Base-by-base conservation (phyloP, 2,113 vertebrate genomes). In the Nettapus auritus region DNA sequence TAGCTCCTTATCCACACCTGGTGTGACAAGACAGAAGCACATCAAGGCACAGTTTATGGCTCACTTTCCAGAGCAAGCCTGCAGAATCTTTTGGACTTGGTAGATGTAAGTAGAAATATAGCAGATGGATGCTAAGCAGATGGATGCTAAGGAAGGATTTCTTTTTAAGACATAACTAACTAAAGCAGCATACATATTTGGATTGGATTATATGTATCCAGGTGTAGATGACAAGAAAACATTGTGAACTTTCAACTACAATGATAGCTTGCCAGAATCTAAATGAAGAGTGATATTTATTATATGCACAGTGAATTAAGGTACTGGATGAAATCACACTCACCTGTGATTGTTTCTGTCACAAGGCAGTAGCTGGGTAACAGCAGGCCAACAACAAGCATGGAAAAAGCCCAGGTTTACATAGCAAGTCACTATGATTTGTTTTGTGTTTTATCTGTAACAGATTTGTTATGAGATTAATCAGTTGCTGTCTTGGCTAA, bases 361-460 rank as follows among this genome's bases (percentile, higher is more conserved):
- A 69, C 31, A 21, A 92, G 76, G 44, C 80, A 86, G 90, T 93
- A 95, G 33, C 86, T 93, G 66, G 80, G 90, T 90, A 96, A 94
- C 90, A 69, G 69, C 57, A 78, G 57, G 34, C 23, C 14, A 48
- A 73, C 6, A 90, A 71, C 8, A 73, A 81, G 38, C 18, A 66
- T 15, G n/a, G n/a, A 94, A 88, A 94, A 79, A 88, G 79, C 22
- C 29, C 31, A 73, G 38, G 57, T 92, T 95, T 95, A 86, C 33
- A 46, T 52, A 90, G 60, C 95, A 88, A 92, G 57, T 60, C 80
- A 84, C n/a, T 88, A 90, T 84, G 83, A 94, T 95, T 96, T 95
- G 69, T 70, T 91, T 75, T 75, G 5, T 92, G 64, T 86, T 95
- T 83, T 78, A 75, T 75, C 77, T 84, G 12, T 38, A 84, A 66